Evolutionary conservation across 2,113 vertebrate species (phyloP).

Genomic region (Phycodurus eques): DNA sequence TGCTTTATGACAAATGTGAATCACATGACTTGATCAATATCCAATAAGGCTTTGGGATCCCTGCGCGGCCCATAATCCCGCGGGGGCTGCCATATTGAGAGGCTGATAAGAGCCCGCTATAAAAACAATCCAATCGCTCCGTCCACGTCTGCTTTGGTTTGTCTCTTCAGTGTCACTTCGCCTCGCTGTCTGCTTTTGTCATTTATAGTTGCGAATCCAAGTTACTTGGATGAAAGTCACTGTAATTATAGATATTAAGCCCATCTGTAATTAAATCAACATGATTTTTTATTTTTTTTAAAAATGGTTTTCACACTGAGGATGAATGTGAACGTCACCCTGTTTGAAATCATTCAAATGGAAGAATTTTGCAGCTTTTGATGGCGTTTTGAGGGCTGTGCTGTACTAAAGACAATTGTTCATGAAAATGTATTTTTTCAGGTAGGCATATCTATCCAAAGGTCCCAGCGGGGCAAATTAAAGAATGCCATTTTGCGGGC

Average conservation of each 20-base stretch:
- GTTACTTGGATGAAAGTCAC: neutral
- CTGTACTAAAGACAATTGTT: neutral
- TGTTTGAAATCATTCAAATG: neutral
- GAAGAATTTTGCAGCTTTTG: neutral
- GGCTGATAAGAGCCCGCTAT: conserved; percentile 46
- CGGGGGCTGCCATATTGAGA: conserved; percentile 25
- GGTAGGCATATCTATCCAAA: too few relatives aligned
- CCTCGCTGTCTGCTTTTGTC: neutral
- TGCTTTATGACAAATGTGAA: conserved; percentile 26
- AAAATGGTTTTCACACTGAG: neutral
- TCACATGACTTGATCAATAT: conserved; percentile 62
- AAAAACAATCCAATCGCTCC: conserved; percentile 43
- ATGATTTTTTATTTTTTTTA: neutral
- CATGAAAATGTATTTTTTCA: too few relatives aligned
- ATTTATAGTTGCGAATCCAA: neutral
- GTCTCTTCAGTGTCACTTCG: conserved; percentile 39
- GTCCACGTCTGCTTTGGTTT: conserved; percentile 33
- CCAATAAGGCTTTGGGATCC: conserved; percentile 60
- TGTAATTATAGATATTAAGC: neutral
- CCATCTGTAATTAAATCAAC: neutral
- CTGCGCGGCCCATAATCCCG: conserved; percentile 30
- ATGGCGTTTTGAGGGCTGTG: neutral
- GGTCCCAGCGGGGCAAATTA: too few relatives aligned
- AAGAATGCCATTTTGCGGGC: too few relatives aligned
- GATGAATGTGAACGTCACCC: neutral